A percentile compares a stretch with the other conserved stretches of the same genome.
phyloP scores from a whole-genome alignment of 2,888 invertebrate genomes.

The Buathra laborator region DNA sequence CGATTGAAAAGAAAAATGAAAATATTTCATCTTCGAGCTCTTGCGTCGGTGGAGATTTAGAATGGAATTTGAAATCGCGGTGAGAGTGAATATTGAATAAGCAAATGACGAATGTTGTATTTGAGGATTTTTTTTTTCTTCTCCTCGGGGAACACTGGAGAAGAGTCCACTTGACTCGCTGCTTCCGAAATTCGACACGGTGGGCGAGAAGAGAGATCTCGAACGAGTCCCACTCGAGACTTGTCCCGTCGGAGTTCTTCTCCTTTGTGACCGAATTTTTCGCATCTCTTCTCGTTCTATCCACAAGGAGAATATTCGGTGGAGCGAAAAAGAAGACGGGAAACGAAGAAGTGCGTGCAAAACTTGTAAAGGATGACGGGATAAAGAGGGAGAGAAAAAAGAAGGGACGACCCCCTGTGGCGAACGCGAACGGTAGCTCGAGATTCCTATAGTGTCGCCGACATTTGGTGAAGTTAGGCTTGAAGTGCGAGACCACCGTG shows the following conservation, averaged over 20 bases:
- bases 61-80: background rate
- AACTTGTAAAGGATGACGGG: conserved; percentile 59
- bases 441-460: conserved; percentile 77
- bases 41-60: background rate
- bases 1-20: background rate
- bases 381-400: conserved; percentile 61
- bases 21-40: background rate
- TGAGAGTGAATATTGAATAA: background rate
- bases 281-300: conserved; percentile 62
- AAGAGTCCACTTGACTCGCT: conserved; percentile 66
- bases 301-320: conserved; percentile 28
- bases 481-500: conserved; percentile 79
- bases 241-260: conserved; percentile 53
- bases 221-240: conserved; percentile 33
- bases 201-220: conserved; percentile 48
- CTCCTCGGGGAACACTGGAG: conserved; percentile 57
- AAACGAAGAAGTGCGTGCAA: conserved; percentile 58
- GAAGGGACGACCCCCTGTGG: conserved; percentile 78
- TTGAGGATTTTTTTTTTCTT: conserved; percentile 16
- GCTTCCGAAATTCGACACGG: conserved; percentile 72
- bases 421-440: conserved; percentile 80
- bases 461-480: conserved; percentile 63
- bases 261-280: conserved; percentile 64
- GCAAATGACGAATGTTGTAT: conserved; percentile 1
- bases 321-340: conserved; percentile 50